A percentile compares a stretch with the other conserved stretches of the same genome.
These are phyloP conservation scores for Diachasmimorpha longicaudata DNA, from an alignment of 1,140 invertebrate genomes.

Conservation along the genomic window DNA sequence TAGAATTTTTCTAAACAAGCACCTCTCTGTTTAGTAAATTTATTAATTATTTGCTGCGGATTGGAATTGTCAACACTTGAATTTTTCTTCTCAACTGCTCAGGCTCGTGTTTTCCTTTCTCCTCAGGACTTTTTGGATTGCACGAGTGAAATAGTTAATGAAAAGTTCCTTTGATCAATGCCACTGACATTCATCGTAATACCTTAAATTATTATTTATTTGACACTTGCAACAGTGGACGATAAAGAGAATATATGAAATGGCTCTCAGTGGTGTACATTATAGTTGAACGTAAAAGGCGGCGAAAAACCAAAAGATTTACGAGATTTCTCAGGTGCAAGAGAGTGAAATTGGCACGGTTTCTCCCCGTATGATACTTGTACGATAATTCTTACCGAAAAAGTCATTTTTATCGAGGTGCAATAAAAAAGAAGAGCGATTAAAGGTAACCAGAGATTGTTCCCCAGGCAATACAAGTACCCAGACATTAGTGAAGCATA, in stretches of 20 bases:
- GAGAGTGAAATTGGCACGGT: not conserved
- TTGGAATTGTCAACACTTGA: not conserved
- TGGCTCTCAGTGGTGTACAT: not conserved
- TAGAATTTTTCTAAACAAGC: no score
- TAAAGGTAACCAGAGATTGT: not conserved
- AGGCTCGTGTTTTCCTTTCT: not conserved
- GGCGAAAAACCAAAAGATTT: not conserved
- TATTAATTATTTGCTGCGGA: not conserved
- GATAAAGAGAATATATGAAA: not conserved
- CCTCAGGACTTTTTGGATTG: not conserved
- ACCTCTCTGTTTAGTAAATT: not conserved
- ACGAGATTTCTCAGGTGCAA: not conserved
- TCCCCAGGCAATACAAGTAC: not conserved
- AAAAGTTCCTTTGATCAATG: not conserved
- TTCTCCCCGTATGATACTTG: not conserved
- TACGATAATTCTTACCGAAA: not conserved
- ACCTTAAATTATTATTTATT: not conserved
- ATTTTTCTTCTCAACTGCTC: not conserved
- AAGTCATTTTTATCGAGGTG: conserved; percentile 9
- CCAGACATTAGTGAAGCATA: not conserved
- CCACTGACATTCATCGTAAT: not conserved
- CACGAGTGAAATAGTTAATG: not conserved
- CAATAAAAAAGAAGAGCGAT: conserved; percentile 1
- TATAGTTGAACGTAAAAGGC: not conserved
- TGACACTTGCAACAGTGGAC: not conserved